Conservation (phyloP, 2,113 vertebrate species). For the Raja brachyura region DNA sequence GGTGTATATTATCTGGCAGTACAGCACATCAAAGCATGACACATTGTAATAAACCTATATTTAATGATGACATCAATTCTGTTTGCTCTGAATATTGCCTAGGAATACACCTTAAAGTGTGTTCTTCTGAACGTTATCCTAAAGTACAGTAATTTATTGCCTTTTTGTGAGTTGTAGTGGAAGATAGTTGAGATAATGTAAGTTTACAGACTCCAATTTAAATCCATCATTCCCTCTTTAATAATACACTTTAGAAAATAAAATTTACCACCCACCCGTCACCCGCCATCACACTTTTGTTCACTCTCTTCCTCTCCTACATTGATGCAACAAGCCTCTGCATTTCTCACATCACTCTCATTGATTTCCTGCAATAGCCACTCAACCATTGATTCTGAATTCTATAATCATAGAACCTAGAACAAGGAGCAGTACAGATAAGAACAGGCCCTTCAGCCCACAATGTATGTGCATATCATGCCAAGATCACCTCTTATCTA, state of each 20-base stretch:
- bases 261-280: background rate
- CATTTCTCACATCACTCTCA: background rate
- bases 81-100: background rate
- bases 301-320: background rate
- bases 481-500: no score
- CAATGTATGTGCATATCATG: no score
- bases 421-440: no score
- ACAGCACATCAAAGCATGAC: slow-evolving; percentile 16
- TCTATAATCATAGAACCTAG: background rate
- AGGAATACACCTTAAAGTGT: slow-evolving; percentile 2
- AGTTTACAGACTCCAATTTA: background rate
- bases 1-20: slow-evolving; percentile 6
- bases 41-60: slow-evolving; percentile 16
- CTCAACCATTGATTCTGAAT: background rate
- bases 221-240: background rate
- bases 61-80: slow-evolving; percentile 11
- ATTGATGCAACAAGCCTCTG: background rate
- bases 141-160: background rate
- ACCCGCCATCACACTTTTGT: background rate
- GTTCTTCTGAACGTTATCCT: background rate
- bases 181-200: background rate
- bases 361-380: background rate
- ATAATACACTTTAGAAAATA: background rate
- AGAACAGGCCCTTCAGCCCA: no score
- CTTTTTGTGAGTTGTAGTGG: background rate